Percentiles rank a stretch among this genome's conserved stretches.
Conservation (phyloP, 1,140 invertebrate genomes). For the Maniola jurtina region DNA sequence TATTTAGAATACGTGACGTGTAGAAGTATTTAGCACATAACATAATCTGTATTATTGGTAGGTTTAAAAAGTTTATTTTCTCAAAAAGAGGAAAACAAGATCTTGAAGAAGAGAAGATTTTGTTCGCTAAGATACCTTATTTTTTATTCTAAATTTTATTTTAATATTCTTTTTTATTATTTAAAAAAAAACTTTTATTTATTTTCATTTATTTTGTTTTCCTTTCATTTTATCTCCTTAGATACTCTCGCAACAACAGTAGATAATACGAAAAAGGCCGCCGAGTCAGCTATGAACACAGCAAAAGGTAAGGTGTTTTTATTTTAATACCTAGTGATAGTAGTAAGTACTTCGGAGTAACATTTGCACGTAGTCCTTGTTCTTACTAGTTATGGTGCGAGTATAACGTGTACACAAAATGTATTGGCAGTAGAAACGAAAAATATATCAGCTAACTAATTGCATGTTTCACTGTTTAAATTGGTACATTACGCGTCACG, state of each 20-base stretch:
- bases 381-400: no score
- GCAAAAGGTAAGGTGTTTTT: constrained; percentile 49
- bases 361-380: neutral
- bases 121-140: no score
- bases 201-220: constrained; percentile 14
- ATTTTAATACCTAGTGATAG: neutral
- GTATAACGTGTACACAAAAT: constrained; percentile 1
- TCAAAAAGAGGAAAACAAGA: no score
- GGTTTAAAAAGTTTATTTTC: no score
- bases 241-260: constrained; percentile 65
- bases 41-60: no score
- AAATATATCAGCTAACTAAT: neutral
- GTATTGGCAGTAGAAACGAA: neutral
- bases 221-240: constrained; percentile 47
- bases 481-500: neutral
- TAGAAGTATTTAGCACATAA: no score
- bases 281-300: constrained; percentile 48
- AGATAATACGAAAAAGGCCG: constrained; percentile 67
- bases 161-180: no score
- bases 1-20: no score
- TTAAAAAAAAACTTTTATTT: no score
- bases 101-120: no score
- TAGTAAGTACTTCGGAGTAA: no score
- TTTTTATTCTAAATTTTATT: no score
- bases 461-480: neutral